Evolutionary conservation across 2,797 vertebrate species (phyloP), one percentile per base, ranked within the genome.

Genomic region (Helicolenus hilgendorfi): DNA sequence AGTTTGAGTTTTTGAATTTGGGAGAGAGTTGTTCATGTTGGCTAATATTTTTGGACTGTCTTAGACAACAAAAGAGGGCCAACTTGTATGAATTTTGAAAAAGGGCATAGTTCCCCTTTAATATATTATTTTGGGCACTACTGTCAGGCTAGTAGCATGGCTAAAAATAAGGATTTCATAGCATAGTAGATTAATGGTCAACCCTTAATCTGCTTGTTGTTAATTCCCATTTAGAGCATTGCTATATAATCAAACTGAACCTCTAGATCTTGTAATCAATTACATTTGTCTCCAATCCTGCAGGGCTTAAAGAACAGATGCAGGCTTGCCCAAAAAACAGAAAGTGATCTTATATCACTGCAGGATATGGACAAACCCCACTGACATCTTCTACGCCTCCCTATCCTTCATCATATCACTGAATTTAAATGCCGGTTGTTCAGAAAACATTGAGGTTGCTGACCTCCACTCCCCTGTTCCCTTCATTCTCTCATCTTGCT

Each of bases 371-470:
- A 69, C 81, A 60, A 79, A 87, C 72, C 80, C 58, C 60, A 18
- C 70, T 72, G 72, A 49, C 77, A 75, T 88, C 26, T 49, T 63
- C 60, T 22, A 68, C 60, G 24, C 65, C 67, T 70, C 70, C 69
- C 64, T 41, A 72, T 70, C 58, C 72, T 83, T 84, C 76, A 81
- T 89, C 79, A 73, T 78, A 87, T 87, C 82, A 14, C 69, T 75
- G 68, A 77, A 91, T 94, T 94, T 89, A 85, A 92, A 96, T 88
- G 72, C 55, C 58, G 60, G 75, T 70, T 85, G 81, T 75, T 91
- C 68, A 59, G 81, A 89, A 93, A 91, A 90, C 92, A 94, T 38
- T 10, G 83, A 89, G 90, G 89, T 87, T 83, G 73, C 84, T 87
- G 94, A 95, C 94, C 94, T 93, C 85, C 56, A 35, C 83, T 87